Evolutionary conservation across 2,113 vertebrate species (phyloP).

Genomic region (Notothenia rossii): DNA sequence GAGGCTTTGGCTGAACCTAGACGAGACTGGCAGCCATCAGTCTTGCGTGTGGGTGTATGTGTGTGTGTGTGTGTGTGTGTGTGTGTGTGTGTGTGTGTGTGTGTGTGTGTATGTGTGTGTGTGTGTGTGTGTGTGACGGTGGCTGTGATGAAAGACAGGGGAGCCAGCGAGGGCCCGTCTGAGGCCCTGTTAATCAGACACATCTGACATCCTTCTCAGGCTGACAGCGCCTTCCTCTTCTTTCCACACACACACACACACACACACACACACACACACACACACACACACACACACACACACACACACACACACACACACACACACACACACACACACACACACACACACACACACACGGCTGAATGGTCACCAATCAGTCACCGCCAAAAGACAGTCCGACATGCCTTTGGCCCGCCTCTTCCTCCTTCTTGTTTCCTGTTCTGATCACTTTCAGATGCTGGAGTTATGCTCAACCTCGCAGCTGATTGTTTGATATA

Average conservation of each 20-base stretch:
- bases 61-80: conserved; percentile 60
- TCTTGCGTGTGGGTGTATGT: conserved; percentile 77
- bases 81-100: conserved; percentile 56
- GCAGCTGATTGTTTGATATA: conserved; percentile 27
- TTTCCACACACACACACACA: conserved; percentile 83
- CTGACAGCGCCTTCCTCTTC: conserved; percentile 97
- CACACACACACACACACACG: conserved; percentile 2
- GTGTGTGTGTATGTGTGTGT: conserved; percentile 48
- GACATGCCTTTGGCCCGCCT: conserved; percentile 35
- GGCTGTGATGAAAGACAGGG: conserved; percentile 93
- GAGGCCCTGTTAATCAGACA: conserved; percentile 93
- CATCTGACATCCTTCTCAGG: conserved; percentile 95
- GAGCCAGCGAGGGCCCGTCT: conserved; percentile 81
- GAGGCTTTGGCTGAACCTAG: conserved; percentile 74
- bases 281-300: conserved; percentile 21
- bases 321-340: conserved; percentile 17
- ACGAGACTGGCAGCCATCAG: conserved; percentile 90
- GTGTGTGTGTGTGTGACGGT: conserved; percentile 52
- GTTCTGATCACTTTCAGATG: conserved; percentile 96
- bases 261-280: conserved; percentile 37
- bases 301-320: conserved; percentile 13
- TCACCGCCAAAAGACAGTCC: conserved; percentile 46
- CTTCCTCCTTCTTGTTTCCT: conserved; percentile 85
- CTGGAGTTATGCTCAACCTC: conserved; percentile 84
- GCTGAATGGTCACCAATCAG: conserved; percentile 50